phyloP scores from a whole-genome alignment of 2,113 vertebrate genomes.

The Anhinga anhinga region DNA sequence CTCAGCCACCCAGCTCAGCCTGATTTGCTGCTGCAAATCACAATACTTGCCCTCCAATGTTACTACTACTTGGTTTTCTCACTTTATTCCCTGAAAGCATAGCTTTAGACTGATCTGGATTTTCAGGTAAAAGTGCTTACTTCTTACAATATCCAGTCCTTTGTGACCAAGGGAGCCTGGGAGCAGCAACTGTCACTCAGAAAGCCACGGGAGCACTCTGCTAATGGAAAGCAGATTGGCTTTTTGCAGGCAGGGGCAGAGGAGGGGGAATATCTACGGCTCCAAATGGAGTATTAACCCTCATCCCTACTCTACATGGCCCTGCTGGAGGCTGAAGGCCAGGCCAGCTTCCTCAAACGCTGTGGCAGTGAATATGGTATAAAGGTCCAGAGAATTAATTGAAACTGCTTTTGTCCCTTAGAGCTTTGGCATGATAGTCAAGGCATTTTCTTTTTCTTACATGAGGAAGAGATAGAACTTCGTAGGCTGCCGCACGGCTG shows the following conservation, averaged over 20 bases:
- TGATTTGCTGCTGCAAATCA: background rate
- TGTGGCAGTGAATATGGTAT: background rate
- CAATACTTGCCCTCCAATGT: background rate
- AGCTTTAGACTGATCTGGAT: background rate
- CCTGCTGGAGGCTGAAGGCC: background rate
- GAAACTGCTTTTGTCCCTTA: background rate
- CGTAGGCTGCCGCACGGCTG: background rate
- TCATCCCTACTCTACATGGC: fast-evolving
- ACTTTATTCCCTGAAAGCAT: background rate
- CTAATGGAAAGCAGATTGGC: background rate
- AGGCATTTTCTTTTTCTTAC: background rate
- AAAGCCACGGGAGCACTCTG: background rate
- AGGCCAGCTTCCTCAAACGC: background rate
- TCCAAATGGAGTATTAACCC: background rate
- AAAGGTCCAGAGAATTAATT: background rate
- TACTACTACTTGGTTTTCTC: background rate
- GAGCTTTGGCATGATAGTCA: background rate
- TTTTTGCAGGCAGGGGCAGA: background rate
- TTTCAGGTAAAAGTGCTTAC: background rate
- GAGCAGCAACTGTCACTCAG: background rate
- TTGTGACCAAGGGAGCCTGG: background rate
- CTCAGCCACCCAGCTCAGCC: background rate
- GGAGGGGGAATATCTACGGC: background rate
- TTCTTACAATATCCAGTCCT: background rate
- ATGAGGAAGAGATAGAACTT: background rate